Percentiles rank a stretch among this genome's conserved stretches.
These are phyloP conservation scores for Corythornis cristatus DNA, from an alignment of 2,113 vertebrate species.

Conservation along the genomic window DNA sequence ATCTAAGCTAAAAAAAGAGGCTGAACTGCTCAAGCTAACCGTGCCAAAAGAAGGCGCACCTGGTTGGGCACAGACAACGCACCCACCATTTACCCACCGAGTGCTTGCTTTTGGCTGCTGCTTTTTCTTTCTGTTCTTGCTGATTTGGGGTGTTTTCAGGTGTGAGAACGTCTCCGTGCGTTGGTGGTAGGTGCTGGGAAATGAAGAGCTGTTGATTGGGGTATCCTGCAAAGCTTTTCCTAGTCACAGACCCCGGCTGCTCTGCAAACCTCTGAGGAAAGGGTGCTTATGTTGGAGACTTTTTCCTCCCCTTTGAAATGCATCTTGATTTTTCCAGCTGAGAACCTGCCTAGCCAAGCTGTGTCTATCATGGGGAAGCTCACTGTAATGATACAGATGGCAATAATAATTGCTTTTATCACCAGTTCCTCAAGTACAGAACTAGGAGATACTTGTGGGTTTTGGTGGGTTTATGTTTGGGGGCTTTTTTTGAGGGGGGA, in stretches of 20 bases:
- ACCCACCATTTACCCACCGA: too few relatives aligned
- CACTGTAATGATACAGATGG: background rate
- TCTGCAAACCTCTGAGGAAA: background rate
- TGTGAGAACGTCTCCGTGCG: background rate
- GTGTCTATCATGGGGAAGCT: background rate
- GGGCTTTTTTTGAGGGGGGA: too few relatives aligned
- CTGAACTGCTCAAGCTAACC: too few relatives aligned
- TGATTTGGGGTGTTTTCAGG: background rate
- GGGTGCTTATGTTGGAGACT: background rate
- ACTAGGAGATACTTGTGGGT: background rate
- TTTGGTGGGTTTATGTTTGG: too few relatives aligned
- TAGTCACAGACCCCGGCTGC: background rate
- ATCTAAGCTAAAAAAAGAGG: too few relatives aligned
- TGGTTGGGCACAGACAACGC: too few relatives aligned
- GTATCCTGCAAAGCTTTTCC: background rate
- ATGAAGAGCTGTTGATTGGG: background rate
- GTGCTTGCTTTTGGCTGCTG: background rate
- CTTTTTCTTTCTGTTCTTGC: background rate
- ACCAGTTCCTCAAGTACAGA: background rate
- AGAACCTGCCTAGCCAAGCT: background rate
- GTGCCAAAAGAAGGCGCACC: too few relatives aligned
- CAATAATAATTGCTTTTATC: background rate
- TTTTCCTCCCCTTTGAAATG: background rate
- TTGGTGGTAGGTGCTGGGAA: background rate
- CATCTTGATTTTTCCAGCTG: background rate